Conservation (phyloP, 2,797 vertebrate genomes). For the Silurus aristotelis region DNA sequence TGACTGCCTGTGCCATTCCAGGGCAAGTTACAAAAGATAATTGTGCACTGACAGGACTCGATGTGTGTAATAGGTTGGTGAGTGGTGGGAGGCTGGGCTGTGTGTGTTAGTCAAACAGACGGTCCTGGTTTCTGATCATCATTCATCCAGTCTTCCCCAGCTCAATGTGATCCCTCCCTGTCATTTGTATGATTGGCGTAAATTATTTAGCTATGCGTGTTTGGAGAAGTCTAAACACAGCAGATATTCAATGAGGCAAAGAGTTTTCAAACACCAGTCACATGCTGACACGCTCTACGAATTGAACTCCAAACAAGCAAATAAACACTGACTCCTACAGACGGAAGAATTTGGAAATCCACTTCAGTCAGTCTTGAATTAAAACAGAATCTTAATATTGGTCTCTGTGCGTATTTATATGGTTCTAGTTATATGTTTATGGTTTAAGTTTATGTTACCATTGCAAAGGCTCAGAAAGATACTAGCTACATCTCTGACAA, state of each 20-base stretch:
- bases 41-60: background rate
- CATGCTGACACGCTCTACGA: conserved; percentile 67
- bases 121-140: conserved; percentile 73
- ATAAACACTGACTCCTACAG: conserved; percentile 62
- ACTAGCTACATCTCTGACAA: conserved; percentile 74
- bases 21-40: background rate
- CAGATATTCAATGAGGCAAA: conserved; percentile 75
- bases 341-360: conserved; percentile 67
- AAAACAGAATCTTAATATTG: conserved; percentile 78
- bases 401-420: conserved; percentile 72
- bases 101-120: conserved; percentile 65
- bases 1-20: background rate
- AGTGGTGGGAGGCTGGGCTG: conserved; percentile 33
- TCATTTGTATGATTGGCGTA: conserved; percentile 78
- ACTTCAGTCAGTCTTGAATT: conserved; percentile 78
- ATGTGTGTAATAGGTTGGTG: conserved; percentile 20
- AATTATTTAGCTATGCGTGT: conserved; percentile 82
- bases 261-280: conserved; percentile 71
- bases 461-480: conserved; percentile 60
- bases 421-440: conserved; percentile 8
- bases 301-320: conserved; percentile 78
- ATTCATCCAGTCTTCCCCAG: conserved; percentile 72
- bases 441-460: conserved; percentile 65
- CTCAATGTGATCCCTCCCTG: conserved; percentile 79
- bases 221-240: conserved; percentile 77